These are phyloP conservation scores for Azorinus chamasolen DNA, from an alignment of 2,888 invertebrate genomes.

Conservation along the genomic window DNA sequence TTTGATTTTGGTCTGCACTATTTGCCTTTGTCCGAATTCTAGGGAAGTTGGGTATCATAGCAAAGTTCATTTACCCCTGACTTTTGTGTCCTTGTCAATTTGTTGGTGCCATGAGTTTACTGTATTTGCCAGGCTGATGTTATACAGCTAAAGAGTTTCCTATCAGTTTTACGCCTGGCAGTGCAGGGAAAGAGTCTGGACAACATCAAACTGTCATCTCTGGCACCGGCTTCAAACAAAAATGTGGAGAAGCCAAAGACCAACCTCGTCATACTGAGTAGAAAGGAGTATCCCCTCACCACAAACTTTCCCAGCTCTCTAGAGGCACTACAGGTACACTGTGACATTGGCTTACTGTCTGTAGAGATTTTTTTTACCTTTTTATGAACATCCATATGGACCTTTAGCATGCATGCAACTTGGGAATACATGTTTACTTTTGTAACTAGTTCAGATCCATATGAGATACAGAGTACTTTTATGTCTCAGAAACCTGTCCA, in stretches of 20 bases:
- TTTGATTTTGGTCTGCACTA: too few relatives aligned
- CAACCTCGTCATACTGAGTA: conserved; percentile 70
- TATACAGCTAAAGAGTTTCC: conserved; percentile 81
- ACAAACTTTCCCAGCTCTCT: conserved; percentile 80
- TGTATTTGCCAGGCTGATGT: conserved; percentile 82
- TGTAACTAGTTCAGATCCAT: too few relatives aligned
- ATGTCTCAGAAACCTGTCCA: too few relatives aligned
- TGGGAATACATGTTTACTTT: too few relatives aligned
- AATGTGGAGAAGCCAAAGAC: conserved; percentile 81
- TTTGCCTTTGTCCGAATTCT: too few relatives aligned
- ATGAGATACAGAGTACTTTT: too few relatives aligned
- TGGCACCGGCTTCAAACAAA: conserved; percentile 79
- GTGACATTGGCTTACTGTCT: too few relatives aligned
- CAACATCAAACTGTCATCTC: conserved; percentile 75
- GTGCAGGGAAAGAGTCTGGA: conserved; percentile 75
- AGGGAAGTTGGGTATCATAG: too few relatives aligned
- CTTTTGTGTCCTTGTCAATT: background rate
- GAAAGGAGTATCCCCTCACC: conserved; percentile 83
- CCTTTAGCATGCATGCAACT: too few relatives aligned
- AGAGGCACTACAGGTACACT: conserved; percentile 73
- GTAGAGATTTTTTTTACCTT: too few relatives aligned
- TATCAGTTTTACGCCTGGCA: conserved; percentile 75
- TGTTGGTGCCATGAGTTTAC: background rate
- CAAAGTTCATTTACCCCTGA: too few relatives aligned
- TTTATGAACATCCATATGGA: too few relatives aligned